Evolutionary conservation across 2,113 vertebrate species (phyloP).

Genomic region (Emydocephalus ijimae): DNA sequence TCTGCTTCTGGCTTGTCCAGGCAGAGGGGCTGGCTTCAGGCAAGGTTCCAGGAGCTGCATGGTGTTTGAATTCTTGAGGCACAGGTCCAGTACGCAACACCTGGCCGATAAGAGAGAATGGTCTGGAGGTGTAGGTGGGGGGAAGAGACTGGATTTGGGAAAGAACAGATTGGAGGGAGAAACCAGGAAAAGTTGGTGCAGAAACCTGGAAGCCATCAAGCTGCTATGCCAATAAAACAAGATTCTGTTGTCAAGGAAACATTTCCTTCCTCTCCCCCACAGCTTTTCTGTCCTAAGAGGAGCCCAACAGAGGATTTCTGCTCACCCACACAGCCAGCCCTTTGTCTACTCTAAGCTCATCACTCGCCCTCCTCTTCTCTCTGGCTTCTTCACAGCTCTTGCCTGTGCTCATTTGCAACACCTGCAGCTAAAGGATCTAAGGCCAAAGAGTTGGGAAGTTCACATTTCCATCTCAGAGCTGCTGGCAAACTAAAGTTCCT

Average conservation of each 20-base stretch:
- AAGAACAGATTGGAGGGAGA: not conserved
- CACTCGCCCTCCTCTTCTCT: not conserved
- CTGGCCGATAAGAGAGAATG: not conserved
- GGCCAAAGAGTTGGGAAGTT: not conserved
- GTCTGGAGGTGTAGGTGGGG: not conserved
- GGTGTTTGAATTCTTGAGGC: not conserved
- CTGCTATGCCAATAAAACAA: not conserved
- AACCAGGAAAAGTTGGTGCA: not conserved
- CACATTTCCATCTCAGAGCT: not conserved
- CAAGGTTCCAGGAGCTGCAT: not conserved
- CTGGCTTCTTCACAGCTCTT: not conserved
- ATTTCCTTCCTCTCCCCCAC: not conserved
- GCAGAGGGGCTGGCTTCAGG: not conserved
- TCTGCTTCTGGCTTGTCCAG: not conserved
- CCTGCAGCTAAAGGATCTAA: not conserved
- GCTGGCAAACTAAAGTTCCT: not conserved
- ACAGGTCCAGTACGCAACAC: not conserved
- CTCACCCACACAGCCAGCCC: not conserved
- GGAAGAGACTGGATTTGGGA: not conserved
- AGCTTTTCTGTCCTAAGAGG: not conserved
- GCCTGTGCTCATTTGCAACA: not conserved
- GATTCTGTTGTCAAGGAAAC: not conserved
- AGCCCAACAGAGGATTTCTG: not conserved
- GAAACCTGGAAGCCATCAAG: not conserved
- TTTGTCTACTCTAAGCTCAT: not conserved